Conservation (phyloP, 2,113 vertebrate genomes). For the Centrocercus urophasianus region DNA sequence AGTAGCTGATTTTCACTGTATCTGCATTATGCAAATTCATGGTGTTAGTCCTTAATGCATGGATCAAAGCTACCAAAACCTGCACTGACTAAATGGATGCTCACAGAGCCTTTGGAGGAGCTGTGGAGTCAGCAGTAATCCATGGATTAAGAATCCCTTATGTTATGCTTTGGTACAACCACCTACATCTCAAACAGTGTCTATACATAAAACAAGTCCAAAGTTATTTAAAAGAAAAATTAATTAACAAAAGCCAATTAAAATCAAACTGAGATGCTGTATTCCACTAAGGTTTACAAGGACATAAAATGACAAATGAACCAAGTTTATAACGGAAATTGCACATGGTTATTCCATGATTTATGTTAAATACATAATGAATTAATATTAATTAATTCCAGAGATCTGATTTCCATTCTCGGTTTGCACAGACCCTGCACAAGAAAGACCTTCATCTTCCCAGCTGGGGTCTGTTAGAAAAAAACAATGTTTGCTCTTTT, state of each 20-base stretch:
- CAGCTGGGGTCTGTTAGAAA: background rate
- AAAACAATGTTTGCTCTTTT: background rate
- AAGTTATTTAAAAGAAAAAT: background rate
- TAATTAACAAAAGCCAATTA: background rate
- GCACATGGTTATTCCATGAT: constrained; percentile 50
- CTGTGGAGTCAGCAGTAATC: background rate
- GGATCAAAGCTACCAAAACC: background rate
- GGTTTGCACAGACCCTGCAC: background rate
- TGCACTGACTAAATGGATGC: background rate
- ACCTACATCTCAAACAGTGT: fast-evolving
- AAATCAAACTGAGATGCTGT: background rate
- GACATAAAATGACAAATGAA: constrained; percentile 35
- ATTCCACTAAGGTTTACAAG: constrained; percentile 26
- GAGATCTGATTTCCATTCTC: background rate
- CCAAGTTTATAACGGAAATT: constrained; percentile 26
- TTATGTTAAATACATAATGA: constrained; percentile 59
- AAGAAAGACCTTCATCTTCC: background rate
- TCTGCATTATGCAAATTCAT: background rate
- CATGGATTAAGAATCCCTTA: background rate
- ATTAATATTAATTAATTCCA: constrained; percentile 57
- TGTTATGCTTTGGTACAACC: background rate
- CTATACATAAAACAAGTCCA: background rate
- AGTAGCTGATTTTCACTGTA: background rate
- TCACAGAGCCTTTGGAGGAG: background rate
- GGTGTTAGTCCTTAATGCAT: background rate